Evolutionary conservation across 2,888 invertebrate species (phyloP).

Genomic region (Hyposoter didymator): DNA sequence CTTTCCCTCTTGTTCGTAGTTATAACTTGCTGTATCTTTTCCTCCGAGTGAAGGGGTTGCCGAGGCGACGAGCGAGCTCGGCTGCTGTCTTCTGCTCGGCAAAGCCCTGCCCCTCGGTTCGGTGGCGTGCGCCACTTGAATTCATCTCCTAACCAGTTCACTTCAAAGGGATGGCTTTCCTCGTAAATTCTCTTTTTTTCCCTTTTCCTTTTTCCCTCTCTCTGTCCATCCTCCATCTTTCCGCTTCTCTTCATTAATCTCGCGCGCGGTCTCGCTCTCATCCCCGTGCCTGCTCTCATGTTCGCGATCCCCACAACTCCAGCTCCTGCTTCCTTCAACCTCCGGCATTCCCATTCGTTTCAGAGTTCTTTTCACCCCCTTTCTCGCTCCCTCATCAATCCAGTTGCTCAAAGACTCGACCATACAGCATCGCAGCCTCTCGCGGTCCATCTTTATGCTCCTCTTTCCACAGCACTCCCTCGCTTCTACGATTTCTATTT

Average conservation of each 20-base stretch:
- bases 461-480: slow-evolving; percentile 30
- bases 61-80: slow-evolving; percentile 65
- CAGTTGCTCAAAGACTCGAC: slow-evolving; percentile 59
- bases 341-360: slow-evolving; percentile 47
- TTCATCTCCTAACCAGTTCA: slow-evolving; percentile 69
- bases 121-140: slow-evolving; percentile 62
- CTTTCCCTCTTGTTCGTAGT: slow-evolving; percentile 38
- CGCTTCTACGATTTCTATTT: neutral
- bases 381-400: slow-evolving; percentile 49
- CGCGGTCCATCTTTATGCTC: slow-evolving; percentile 36
- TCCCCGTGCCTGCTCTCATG: slow-evolving; percentile 26
- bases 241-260: slow-evolving; percentile 32
- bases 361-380: slow-evolving; percentile 53
- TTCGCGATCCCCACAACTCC: slow-evolving; percentile 20
- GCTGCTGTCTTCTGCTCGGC: slow-evolving; percentile 77
- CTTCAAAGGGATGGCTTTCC: slow-evolving; percentile 54
- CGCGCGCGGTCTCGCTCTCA: slow-evolving; percentile 44
- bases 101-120: slow-evolving; percentile 60
- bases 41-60: slow-evolving; percentile 53
- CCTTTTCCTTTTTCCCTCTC: slow-evolving; percentile 22
- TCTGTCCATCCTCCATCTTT: slow-evolving; percentile 45
- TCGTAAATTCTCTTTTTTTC: slow-evolving; percentile 24
- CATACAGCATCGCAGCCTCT: slow-evolving; percentile 35
- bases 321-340: neutral
- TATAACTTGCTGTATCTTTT: slow-evolving; percentile 55